Conservation (phyloP, 1,140 invertebrate species). For the Tetragonula clypearis region DNA sequence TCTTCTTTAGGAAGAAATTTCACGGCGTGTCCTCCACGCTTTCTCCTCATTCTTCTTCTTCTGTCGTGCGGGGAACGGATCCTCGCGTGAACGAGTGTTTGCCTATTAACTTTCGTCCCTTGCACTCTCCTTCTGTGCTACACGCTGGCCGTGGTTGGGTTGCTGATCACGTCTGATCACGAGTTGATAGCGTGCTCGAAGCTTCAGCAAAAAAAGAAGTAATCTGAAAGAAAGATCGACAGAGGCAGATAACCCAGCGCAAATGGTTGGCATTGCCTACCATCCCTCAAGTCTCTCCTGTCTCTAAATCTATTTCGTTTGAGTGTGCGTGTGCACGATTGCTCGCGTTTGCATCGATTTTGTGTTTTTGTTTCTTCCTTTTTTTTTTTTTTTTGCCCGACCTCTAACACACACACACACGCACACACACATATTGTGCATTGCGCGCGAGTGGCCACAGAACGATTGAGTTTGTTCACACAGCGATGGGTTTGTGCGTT, state of each 20-base stretch:
- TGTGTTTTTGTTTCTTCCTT: constrained; percentile 16
- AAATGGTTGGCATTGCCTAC: neutral
- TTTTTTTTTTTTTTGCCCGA: too few relatives aligned
- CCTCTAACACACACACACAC: too few relatives aligned
- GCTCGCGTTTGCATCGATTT: constrained; percentile 57
- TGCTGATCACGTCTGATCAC: neutral
- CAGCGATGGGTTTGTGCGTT: constrained; percentile 46
- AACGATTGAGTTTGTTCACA: constrained; percentile 49
- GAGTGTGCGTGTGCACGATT: constrained; percentile 60
- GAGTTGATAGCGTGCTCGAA: too few relatives aligned
- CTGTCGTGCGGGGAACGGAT: too few relatives aligned
- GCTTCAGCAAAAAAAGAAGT: too few relatives aligned
- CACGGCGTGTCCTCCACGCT: constrained; percentile 47
- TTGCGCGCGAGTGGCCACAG: constrained; percentile 50
- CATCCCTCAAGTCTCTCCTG: neutral
- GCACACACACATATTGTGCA: neutral
- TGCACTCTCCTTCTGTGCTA: neutral
- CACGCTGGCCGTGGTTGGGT: neutral
- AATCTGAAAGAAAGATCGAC: too few relatives aligned
- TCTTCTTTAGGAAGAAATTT: constrained; percentile 11
- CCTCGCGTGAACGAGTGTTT: neutral
- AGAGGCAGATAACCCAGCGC: neutral
- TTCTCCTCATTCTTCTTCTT: neutral
- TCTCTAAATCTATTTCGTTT: neutral
- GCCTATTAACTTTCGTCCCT: neutral